Conservation (phyloP, 2,113 vertebrate species). For the Centropus bengalensis region DNA sequence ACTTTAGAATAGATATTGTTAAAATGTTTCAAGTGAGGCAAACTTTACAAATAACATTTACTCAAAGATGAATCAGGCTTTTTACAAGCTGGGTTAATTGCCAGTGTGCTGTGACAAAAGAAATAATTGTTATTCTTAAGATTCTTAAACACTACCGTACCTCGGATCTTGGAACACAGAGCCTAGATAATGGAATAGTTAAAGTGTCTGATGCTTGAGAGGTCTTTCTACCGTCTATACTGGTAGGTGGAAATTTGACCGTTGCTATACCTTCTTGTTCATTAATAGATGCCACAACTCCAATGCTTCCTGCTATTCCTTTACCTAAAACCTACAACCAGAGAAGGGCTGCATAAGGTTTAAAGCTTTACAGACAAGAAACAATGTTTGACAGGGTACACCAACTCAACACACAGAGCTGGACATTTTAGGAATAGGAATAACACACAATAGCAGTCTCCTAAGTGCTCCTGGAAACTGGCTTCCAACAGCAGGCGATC, state of each 20-base stretch:
- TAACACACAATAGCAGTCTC: neutral
- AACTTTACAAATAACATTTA: neutral
- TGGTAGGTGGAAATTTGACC: conserved; percentile 88
- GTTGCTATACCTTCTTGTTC: conserved; percentile 98
- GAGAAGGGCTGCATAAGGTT: neutral
- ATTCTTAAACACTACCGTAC: conserved; percentile 75
- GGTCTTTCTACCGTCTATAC: conserved; percentile 89
- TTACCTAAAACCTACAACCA: conserved; percentile 90
- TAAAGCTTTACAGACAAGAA: neutral
- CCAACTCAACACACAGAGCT: neutral
- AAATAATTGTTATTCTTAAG: neutral
- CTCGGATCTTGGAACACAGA: conserved; percentile 96
- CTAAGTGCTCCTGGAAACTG: neutral
- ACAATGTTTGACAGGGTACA: neutral
- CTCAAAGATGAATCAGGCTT: neutral
- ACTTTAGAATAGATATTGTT: neutral
- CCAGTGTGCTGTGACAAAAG: neutral
- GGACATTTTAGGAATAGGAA: neutral
- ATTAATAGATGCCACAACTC: conserved; percentile 95
- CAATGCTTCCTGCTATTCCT: conserved; percentile 92
- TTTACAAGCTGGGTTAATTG: neutral
- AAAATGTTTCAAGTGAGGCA: neutral
- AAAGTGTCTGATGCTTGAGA: conserved; percentile 94
- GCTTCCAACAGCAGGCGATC: neutral
- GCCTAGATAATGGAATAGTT: conserved; percentile 94